Evolutionary conservation across 1,140 invertebrate genomes (phyloP).

Genomic region (Bombus vancouverensis): DNA sequence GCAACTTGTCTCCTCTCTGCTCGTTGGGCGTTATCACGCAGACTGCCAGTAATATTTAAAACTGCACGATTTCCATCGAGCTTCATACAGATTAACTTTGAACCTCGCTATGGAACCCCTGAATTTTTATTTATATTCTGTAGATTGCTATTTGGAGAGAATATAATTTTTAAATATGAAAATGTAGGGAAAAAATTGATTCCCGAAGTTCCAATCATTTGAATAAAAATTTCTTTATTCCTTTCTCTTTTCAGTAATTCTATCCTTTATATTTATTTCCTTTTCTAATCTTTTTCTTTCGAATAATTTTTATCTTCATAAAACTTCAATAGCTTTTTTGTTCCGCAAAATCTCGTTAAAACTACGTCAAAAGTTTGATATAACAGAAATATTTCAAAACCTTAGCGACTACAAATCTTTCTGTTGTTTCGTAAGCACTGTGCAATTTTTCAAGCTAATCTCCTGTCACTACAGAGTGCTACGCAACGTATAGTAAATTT

Average conservation of each 20-base stretch:
- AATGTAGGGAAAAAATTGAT: background rate
- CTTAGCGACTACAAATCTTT: background rate
- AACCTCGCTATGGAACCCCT: too few species aligned
- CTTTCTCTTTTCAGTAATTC: background rate
- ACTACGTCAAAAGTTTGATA: background rate
- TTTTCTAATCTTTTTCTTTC: background rate
- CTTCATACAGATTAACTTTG: background rate
- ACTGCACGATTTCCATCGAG: background rate
- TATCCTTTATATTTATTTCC: background rate
- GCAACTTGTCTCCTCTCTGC: slow-evolving; percentile 22
- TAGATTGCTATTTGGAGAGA: background rate
- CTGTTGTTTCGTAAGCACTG: background rate
- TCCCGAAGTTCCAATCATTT: background rate
- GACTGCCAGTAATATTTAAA: background rate
- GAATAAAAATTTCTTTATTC: background rate
- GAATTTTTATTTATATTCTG: background rate
- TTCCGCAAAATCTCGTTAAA: background rate
- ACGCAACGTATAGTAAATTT: background rate
- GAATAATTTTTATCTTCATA: background rate
- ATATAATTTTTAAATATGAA: background rate
- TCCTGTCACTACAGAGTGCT: background rate
- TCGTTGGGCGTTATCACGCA: slow-evolving; percentile 30
- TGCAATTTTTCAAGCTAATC: background rate
- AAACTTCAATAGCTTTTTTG: background rate
- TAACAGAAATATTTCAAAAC: background rate